phyloP scores from a whole-genome alignment of 2,888 invertebrate genomes.

The Dryococelus australis region DNA sequence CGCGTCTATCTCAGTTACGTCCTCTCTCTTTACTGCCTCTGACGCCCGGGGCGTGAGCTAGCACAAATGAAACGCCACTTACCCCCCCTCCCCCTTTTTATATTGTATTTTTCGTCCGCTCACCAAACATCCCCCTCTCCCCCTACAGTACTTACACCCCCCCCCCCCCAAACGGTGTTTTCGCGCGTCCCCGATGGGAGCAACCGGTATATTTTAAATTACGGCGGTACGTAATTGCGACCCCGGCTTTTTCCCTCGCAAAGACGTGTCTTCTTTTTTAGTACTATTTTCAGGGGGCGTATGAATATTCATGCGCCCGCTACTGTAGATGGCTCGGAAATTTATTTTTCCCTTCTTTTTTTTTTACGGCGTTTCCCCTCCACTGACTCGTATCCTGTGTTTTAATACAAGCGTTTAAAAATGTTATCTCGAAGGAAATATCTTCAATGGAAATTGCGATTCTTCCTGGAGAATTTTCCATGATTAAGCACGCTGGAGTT shows the following conservation, averaged over 20 bases:
- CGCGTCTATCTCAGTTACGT: no score
- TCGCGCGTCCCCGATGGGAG: neutral
- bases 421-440: neutral
- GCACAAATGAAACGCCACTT: neutral
- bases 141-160: no score
- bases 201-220: slow-evolving; percentile 1
- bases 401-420: neutral
- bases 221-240: neutral
- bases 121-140: neutral
- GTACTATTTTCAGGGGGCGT: neutral
- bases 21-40: neutral
- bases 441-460: slow-evolving; percentile 1
- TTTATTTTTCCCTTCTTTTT: neutral
- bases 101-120: neutral
- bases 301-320: slow-evolving; percentile 5
- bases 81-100: neutral
- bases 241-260: neutral
- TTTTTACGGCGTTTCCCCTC: neutral
- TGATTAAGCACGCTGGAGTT: neutral
- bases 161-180: no score
- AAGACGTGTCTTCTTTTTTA: slow-evolving; percentile 16
- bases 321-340: neutral
- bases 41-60: neutral
- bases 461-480: neutral
- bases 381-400: neutral